Evolutionary conservation across 2,113 vertebrate genomes (phyloP), one percentile per base, ranked within the genome.

Genomic region (Pleuronectes platessa): DNA sequence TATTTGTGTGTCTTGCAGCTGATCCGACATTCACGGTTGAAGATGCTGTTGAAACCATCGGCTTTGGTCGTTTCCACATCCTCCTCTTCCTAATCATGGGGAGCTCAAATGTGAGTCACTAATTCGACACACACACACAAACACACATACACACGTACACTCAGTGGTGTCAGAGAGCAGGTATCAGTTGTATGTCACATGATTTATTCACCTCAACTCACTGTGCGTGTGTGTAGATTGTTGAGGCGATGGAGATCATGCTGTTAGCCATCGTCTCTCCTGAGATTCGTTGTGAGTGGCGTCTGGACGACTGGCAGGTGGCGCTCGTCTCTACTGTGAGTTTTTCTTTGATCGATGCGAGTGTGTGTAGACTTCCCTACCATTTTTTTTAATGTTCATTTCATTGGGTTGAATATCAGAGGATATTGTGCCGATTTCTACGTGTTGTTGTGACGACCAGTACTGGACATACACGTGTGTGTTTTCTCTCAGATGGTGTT

Each of bases 161-260:
- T 53, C 49, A 20, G 7, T 17, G 18, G 18, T 2, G 51, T 10
- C 51, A 42, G 40, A 42, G 40, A 13, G 40, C 40, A 42, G 40
- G 40, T 42, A 42, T 42, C 40, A 42, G 40, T 11, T 37, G 35
- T 37, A 9, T 37, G 35, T 37, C 35, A 37, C 35, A 0, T 10
- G 10, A 37, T 37, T 37, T 10, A 9, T 37, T 9, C 42, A 45
- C 42, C 42, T 14, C 42, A 45, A 18, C 47, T 51, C 20, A n/a
- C 51, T 60, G 54, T 21, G 51, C 76, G 4, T 71, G 37, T 67
- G 11, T 18, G 0, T 60, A 99, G 98, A 95, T 99, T 3, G 93
- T 92, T 0, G 97, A 99, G 88, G 97, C 98, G 5, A 98, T 98
- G 97, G 98, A 99, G 94, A 97, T 98, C 92, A 99, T 98, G 98